These are phyloP conservation scores for Parus major DNA, from an alignment of 2,113 vertebrate species.

Conservation along the genomic window DNA sequence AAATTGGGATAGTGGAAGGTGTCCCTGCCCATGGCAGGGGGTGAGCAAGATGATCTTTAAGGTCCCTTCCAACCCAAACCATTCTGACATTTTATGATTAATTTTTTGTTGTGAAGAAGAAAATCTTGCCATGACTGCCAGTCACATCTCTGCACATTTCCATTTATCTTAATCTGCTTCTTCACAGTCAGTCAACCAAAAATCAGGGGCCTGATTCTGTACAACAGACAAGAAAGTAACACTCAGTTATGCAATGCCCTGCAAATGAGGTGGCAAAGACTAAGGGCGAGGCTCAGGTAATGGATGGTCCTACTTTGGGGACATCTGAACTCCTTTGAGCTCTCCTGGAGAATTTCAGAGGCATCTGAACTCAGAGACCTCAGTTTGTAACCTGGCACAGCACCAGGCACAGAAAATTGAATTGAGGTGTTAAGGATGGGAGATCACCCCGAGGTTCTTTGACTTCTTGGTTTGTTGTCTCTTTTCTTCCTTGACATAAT, in stretches of 20 bases:
- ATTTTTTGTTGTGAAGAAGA: background rate
- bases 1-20: background rate
- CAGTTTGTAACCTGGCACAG: background rate
- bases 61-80: background rate
- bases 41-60: background rate
- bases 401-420: background rate
- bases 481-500: background rate
- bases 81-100: background rate
- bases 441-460: background rate
- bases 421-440: background rate
- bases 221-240: background rate
- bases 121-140: background rate
- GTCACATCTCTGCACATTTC: background rate
- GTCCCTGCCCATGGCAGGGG: background rate
- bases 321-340: background rate
- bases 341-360: background rate
- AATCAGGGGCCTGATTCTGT: background rate
- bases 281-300: background rate
- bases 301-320: background rate
- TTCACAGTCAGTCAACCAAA: background rate
- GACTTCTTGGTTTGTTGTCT: background rate
- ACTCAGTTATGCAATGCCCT: fast-evolving
- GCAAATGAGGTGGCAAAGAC: background rate
- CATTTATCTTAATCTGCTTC: background rate
- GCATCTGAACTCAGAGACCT: background rate